Base-by-base conservation (phyloP, 2,888 invertebrate genomes). In the Philonicus albiceps region DNA sequence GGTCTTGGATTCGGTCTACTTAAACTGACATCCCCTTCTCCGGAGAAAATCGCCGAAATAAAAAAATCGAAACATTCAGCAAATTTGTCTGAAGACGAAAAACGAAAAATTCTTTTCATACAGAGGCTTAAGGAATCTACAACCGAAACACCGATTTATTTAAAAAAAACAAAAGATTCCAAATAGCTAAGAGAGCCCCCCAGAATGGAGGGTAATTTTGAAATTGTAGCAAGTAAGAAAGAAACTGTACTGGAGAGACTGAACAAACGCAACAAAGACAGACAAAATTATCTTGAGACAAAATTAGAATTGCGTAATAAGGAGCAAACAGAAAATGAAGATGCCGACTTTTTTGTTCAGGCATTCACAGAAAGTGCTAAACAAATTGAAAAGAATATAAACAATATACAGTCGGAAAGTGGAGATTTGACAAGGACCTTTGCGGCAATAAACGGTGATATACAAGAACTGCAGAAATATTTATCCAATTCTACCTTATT, bases 401-500 rank as follows among this genome's bases (percentile, higher is more conserved):
- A 93, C 86, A 93, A 93, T 90, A 91, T 93, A 40, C 93, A 93
- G 31, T 92, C 93, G 43, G 90, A 94, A 87, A 93, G 81, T 37
- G 86, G 87, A 3, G 95, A 89, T 91, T 92, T 86, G 91, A 93
- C 86, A 90, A 89, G 94, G 72, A 94, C 95, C 89, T 96, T 96
- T 89, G 95, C 95, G 87, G 94, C 93, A 78, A 94, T 96, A n/a
- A 95, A 95, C 86, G 93, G 95, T 89, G 95, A 96, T 90, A 94
- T 97, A 31, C 94, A 95, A 89, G 94, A 95, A 88, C 91, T 97
- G 87, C 96, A 97, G 90, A 96, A 96, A 90, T 95, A 96, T 92
- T 94, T 97, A 31, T 95, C 96, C 0, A 95, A 95, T 87, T 97
- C 97, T 16, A 95, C 96, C 72, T 94, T 96, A 90, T 97, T 97